A percentile compares a stretch with the other conserved stretches of the same genome.
Conservation (phyloP, 2,797 vertebrate species). For the Tamandua tetradactyla region DNA sequence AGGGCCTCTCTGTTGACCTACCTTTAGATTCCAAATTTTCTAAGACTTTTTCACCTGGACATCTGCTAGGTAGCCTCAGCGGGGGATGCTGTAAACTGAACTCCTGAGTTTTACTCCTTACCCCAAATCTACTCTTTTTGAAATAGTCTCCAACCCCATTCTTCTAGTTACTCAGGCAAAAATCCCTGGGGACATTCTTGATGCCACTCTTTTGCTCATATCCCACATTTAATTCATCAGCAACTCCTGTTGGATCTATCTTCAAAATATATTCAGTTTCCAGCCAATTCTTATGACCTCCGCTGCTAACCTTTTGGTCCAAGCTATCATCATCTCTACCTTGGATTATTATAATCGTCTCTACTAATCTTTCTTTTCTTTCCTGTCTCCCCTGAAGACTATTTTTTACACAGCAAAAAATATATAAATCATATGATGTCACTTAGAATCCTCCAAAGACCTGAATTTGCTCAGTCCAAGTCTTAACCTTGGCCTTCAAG, state of each 20-base stretch:
- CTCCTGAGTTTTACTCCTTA: not conserved
- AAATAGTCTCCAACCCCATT: not conserved
- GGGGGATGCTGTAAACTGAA: not conserved
- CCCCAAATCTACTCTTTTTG: not conserved
- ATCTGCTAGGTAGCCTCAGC: not conserved
- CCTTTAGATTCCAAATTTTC: not conserved
- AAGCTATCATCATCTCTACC: not conserved
- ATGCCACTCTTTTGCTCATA: not conserved
- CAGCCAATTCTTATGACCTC: not conserved
- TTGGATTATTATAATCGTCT: slow-evolving; percentile 14
- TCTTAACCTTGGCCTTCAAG: not conserved
- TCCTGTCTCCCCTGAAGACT: not conserved
- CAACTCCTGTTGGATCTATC: not conserved
- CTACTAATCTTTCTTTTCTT: not conserved
- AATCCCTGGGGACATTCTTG: not conserved
- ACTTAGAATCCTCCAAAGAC: not conserved
- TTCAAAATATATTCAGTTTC: slow-evolving; percentile 23
- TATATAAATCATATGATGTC: not conserved
- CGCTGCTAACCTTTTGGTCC: not conserved
- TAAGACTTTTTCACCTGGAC: not conserved
- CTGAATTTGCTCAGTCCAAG: not conserved
- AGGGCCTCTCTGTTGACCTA: slow-evolving; percentile 1
- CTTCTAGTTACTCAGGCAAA: not conserved
- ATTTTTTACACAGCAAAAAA: not conserved
- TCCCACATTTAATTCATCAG: not conserved